Evolutionary conservation across 2,888 invertebrate species (phyloP).

Genomic region (Cosmorhoe ocellata): DNA sequence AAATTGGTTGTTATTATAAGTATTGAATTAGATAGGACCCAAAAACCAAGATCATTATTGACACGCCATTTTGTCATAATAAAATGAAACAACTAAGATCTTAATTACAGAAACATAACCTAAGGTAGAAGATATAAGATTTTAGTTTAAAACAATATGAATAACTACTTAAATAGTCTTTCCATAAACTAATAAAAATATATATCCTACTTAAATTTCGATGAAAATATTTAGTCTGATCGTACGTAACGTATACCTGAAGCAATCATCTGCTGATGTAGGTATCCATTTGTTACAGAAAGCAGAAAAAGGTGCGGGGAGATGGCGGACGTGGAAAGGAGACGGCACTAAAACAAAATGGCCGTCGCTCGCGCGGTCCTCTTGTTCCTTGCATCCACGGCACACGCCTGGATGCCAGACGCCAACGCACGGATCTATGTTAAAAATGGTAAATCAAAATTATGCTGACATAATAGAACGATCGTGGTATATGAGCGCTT

Average conservation of each 20-base stretch:
- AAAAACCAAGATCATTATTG: too few species aligned
- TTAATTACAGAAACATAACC: too few species aligned
- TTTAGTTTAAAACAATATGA: too few species aligned
- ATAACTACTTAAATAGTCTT: too few species aligned
- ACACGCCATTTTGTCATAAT: too few species aligned
- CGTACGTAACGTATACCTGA: background rate
- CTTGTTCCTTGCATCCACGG: constrained; percentile 79
- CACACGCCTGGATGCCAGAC: constrained; percentile 88
- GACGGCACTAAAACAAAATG: constrained; percentile 69
- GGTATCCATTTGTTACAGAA: constrained; percentile 56
- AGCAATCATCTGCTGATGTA: constrained; percentile 3
- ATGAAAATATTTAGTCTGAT: background rate
- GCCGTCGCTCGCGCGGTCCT: constrained; percentile 80
- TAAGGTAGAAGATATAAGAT: too few species aligned
- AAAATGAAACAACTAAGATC: too few species aligned
- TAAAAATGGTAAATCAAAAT: constrained; percentile 79
- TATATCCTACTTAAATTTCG: too few species aligned
- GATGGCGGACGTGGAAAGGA: constrained; percentile 71
- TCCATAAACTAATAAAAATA: too few species aligned
- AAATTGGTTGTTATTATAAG: too few species aligned
- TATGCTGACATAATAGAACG: background rate
- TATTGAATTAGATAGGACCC: too few species aligned
- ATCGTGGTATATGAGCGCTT: too few species aligned
- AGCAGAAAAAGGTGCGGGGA: constrained; percentile 47
- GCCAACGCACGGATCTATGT: constrained; percentile 85